Evolutionary conservation across 2,888 invertebrate genomes (phyloP), one percentile per base, ranked within the genome.

Genomic region (Glyphotaelius pellucidus): DNA sequence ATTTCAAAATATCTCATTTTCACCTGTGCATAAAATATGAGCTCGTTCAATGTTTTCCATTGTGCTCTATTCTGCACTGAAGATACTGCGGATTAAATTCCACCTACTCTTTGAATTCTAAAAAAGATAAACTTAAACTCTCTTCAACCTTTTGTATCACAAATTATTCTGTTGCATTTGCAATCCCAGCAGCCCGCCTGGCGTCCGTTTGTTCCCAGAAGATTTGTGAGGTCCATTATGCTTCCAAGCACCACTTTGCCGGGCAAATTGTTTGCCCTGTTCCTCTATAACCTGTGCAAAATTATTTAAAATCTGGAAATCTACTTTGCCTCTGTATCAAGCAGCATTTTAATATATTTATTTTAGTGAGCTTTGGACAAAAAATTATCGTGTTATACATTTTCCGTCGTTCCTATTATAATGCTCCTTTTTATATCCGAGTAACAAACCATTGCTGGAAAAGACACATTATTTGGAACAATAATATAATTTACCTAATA

Each of bases 131-230:
- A 67, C 67, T 25, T 67, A 67, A 67, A 67, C n/a, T 67, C 67
- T 67, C 67, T 67, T 67, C 67, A 67, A 67, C 67, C 67, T 67
- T 67, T 67, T n/a, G 67, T 67, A 67, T 67, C 67, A 67, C 67
- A 67, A 67, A 67, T 67, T 67, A 67, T 67, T 67, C 67, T 67
- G 67, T 67, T 67, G 67, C 67, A 67, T 67, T 67, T n/a, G 67
- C 67, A 67, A 67, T 67, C 67, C 67, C 67, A 67, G 67, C 67
- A 67, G 25, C 67, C 67, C 67, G 67, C 67, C 25, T 67, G 67
- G 67, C 67, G 67, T 67, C 67, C 67, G 67, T 67, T 67, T 67
- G 67, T 67, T 67, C 9, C 67, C 25, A 9, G 25, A 67, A 67
- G 67, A 67, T 67, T 67, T 67, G 67, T 67, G 67, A 67, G 67